These are phyloP conservation scores for Aphrophora alni DNA, from an alignment of 2,888 invertebrate species.

Conservation along the genomic window DNA sequence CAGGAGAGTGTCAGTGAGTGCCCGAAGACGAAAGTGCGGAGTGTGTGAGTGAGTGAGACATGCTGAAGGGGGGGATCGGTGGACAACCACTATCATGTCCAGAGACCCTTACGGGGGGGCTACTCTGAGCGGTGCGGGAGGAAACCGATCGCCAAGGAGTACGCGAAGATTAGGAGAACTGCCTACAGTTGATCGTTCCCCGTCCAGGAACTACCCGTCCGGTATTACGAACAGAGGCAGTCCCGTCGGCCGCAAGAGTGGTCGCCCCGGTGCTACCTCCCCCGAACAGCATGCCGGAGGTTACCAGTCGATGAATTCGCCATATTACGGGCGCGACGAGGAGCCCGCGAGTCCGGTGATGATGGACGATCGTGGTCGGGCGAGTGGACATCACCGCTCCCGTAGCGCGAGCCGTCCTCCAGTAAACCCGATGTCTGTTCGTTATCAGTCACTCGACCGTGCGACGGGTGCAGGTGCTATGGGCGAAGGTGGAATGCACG, in stretches of 20 bases:
- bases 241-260: slow-evolving; percentile 53
- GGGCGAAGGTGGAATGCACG: slow-evolving; percentile 61
- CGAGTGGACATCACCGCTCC: slow-evolving; percentile 75
- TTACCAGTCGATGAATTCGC: slow-evolving; percentile 55
- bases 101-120: slow-evolving; percentile 59
- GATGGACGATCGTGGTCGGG: slow-evolving; percentile 73
- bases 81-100: slow-evolving; percentile 27
- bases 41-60: slow-evolving; percentile 36
- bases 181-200: slow-evolving; percentile 90
- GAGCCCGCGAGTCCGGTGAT: slow-evolving; percentile 86
- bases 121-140: slow-evolving; percentile 63
- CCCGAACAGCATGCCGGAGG: slow-evolving; percentile 60
- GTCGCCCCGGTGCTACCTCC: slow-evolving; percentile 66
- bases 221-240: slow-evolving; percentile 60
- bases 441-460: slow-evolving; percentile 76
- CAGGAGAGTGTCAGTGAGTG: slow-evolving; percentile 27
- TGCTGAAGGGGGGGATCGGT: slow-evolving; percentile 34
- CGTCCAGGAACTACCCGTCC: slow-evolving; percentile 80
- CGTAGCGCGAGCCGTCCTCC: slow-evolving; percentile 78
- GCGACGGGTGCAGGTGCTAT: slow-evolving; percentile 59
- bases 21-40: slow-evolving; percentile 34
- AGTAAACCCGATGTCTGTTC: slow-evolving; percentile 58
- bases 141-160: slow-evolving; percentile 70
- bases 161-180: slow-evolving; percentile 71
- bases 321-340: slow-evolving; percentile 67